Evolutionary conservation across 2,888 invertebrate genomes (phyloP).

Genomic region (Eueremaeus valkanovi): DNA sequence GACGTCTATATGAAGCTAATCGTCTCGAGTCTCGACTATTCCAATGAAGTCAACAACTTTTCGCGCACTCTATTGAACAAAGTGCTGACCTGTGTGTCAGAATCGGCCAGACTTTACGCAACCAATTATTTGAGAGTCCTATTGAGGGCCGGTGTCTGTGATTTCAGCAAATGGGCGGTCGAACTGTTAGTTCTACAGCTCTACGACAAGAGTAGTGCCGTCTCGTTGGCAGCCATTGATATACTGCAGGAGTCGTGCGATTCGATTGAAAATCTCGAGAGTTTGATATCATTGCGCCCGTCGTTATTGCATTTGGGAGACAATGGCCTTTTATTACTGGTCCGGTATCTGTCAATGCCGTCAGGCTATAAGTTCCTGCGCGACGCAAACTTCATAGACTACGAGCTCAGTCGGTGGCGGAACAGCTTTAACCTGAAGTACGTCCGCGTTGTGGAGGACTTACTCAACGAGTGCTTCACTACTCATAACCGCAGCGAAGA

Average conservation of each 20-base stretch:
- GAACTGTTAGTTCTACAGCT: constrained; percentile 77
- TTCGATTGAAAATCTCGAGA: constrained; percentile 66
- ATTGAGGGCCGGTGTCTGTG: constrained; percentile 60
- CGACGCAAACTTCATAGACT: constrained; percentile 63
- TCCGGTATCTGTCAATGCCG: constrained; percentile 69
- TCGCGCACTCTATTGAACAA: constrained; percentile 46
- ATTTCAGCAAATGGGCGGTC: constrained; percentile 74
- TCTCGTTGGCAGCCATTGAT: constrained; percentile 73
- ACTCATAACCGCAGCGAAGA: constrained; percentile 74
- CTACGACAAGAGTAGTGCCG: constrained; percentile 73
- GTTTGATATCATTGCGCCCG: constrained; percentile 70
- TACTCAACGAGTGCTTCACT: constrained; percentile 80
- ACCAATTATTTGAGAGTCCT: constrained; percentile 86
- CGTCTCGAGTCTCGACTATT: constrained; percentile 84
- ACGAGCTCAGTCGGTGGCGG: constrained; percentile 75
- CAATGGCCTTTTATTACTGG: constrained; percentile 69
- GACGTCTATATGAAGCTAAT: constrained; percentile 91
- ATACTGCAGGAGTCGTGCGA: constrained; percentile 90
- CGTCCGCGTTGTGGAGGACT: constrained; percentile 80
- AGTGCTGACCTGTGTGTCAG: constrained; percentile 46
- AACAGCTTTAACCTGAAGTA: constrained; percentile 59
- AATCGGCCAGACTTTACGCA: constrained; percentile 68
- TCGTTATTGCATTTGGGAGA: constrained; percentile 66
- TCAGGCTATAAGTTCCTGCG: constrained; percentile 64
- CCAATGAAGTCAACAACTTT: constrained; percentile 60